Evolutionary conservation across 2,888 invertebrate genomes (phyloP).

Genomic region (Campoplex capitator): DNA sequence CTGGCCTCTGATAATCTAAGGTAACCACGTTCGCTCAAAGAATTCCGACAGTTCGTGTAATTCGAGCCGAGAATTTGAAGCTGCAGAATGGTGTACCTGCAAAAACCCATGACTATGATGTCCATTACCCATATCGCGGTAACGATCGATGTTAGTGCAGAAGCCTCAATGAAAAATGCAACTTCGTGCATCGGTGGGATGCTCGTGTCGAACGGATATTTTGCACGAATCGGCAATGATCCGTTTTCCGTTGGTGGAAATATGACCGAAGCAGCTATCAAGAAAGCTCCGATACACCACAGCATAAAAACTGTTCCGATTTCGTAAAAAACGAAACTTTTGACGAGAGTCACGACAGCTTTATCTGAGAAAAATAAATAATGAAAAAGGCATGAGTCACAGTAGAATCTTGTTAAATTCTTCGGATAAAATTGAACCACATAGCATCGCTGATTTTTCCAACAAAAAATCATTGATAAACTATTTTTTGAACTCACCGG

Average conservation of each 20-base stretch:
- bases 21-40: not conserved
- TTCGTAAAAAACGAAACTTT: slow-evolving; percentile 63
- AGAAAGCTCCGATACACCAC: slow-evolving; percentile 58
- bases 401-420: no score
- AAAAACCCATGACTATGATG: slow-evolving; percentile 64
- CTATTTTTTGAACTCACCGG: slow-evolving; percentile 65
- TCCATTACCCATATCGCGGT: slow-evolving; percentile 76
- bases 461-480: not conserved
- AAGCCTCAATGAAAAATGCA: slow-evolving; percentile 72
- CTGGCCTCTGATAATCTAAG: not conserved
- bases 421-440: no score
- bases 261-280: slow-evolving; percentile 72
- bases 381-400: not conserved
- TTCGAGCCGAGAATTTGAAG: slow-evolving; percentile 72
- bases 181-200: slow-evolving; percentile 71
- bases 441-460: not conserved
- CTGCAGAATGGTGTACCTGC: slow-evolving; percentile 72
- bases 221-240: slow-evolving; percentile 76
- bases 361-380: slow-evolving; percentile 59
- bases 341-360: slow-evolving; percentile 61
- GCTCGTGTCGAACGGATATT: slow-evolving; percentile 77
- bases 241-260: slow-evolving; percentile 73
- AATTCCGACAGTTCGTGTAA: slow-evolving; percentile 71
- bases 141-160: slow-evolving; percentile 71
- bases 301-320: slow-evolving; percentile 70